Evolutionary conservation across 2,888 invertebrate species (phyloP).

Genomic region (Lepetodrilus schrolli): DNA sequence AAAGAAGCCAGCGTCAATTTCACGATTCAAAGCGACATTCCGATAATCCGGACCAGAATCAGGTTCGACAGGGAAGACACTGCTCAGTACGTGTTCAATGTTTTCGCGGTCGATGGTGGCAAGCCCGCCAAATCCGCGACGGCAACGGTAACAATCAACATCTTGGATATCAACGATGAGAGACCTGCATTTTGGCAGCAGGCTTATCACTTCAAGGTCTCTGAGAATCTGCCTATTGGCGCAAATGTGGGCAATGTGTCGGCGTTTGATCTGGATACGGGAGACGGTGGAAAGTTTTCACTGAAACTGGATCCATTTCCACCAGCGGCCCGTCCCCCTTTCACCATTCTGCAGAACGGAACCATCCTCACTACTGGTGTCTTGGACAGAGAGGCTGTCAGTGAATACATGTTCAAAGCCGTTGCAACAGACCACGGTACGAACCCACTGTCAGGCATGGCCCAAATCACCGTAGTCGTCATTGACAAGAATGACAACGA

Average conservation of each 20-base stretch:
- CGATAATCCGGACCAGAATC: background rate
- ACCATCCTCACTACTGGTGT: constrained; percentile 1
- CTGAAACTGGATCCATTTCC: background rate
- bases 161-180: constrained; percentile 35
- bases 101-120: constrained; percentile 31
- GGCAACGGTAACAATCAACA: constrained; percentile 17
- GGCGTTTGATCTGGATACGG: constrained; percentile 31
- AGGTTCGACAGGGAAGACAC: constrained; percentile 32
- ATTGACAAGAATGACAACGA: constrained; percentile 26
- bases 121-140: constrained; percentile 2
- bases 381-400: constrained; percentile 5
- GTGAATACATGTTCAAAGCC: constrained; percentile 6
- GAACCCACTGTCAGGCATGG: constrained; percentile 5
- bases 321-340: background rate
- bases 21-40: background rate
- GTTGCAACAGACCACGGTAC: constrained; percentile 23
- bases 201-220: constrained; percentile 10
- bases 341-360: constrained; percentile 26
- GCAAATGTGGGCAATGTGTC: constrained; percentile 21
- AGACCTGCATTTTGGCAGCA: constrained; percentile 8
- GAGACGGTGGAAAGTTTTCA: constrained; percentile 21
- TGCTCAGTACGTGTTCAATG: constrained; percentile 10
- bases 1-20: background rate
- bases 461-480: constrained; percentile 11
- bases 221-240: constrained; percentile 20